Conservation (phyloP, 2,797 vertebrate genomes). For the Hirundo rustica region DNA sequence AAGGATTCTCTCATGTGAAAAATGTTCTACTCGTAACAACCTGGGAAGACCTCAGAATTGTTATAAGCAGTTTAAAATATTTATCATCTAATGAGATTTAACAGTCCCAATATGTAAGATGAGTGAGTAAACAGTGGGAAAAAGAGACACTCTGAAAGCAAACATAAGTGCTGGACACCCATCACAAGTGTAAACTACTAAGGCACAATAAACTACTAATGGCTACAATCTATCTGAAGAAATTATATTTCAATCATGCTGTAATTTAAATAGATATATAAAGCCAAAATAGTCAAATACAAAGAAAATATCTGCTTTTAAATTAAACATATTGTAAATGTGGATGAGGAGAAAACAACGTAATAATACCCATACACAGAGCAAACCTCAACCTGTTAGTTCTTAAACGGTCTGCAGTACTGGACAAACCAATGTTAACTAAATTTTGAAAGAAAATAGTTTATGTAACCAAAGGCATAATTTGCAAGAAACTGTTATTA, state of each 20-base stretch:
- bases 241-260: neutral
- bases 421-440: constrained; percentile 50
- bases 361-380: constrained; percentile 14
- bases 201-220: constrained; percentile 7
- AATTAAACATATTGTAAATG: constrained; percentile 32
- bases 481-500: constrained; percentile 42
- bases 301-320: constrained; percentile 51
- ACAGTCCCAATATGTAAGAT: neutral
- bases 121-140: neutral
- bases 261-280: constrained; percentile 41
- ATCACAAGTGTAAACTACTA: neutral
- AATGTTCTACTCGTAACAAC: neutral
- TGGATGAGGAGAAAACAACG: neutral
- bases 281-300: constrained; percentile 29
- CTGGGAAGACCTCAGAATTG: neutral
- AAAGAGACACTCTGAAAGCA: neutral
- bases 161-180: neutral
- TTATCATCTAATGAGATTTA: neutral
- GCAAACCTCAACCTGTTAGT: constrained; percentile 24
- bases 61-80: neutral
- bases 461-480: neutral
- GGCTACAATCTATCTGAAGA: constrained; percentile 13
- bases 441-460: constrained; percentile 34
- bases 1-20: neutral
- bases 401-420: constrained; percentile 8